Evolutionary conservation across 2,797 vertebrate species (phyloP).

Genomic region (Hoplostethus atlanticus): DNA sequence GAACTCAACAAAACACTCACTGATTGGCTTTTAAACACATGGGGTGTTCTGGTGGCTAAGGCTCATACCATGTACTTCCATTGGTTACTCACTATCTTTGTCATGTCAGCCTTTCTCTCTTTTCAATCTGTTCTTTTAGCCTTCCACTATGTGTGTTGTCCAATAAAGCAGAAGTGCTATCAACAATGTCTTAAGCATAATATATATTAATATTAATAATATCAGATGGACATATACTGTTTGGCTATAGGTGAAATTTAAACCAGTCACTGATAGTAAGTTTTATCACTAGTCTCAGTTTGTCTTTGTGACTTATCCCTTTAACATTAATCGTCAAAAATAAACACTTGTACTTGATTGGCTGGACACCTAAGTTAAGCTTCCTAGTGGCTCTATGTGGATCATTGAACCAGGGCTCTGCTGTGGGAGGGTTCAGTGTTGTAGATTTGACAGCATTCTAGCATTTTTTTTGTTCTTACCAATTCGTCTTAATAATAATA

Average conservation of each 20-base stretch:
- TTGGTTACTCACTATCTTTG: background rate
- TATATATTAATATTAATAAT: background rate
- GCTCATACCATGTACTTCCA: background rate
- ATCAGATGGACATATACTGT: background rate
- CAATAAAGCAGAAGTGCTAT: background rate
- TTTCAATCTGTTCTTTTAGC: background rate
- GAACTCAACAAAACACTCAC: background rate
- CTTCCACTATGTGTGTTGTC: background rate
- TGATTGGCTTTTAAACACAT: constrained; percentile 10
- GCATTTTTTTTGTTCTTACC: background rate
- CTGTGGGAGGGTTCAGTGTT: background rate
- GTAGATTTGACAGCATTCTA: background rate
- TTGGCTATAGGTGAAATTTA: constrained; percentile 7
- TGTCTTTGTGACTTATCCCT: constrained; percentile 17
- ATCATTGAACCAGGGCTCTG: background rate
- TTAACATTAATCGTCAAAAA: background rate
- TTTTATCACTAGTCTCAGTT: background rate
- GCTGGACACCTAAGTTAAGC: background rate
- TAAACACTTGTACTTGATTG: background rate
- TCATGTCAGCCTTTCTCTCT: background rate
- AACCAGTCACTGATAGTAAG: background rate
- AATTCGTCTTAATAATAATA: background rate
- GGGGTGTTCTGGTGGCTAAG: background rate
- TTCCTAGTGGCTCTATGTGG: constrained; percentile 8
- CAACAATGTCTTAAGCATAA: background rate